Conservation (phyloP, 2,888 invertebrate genomes). For the Liodrosophila aerea region DNA sequence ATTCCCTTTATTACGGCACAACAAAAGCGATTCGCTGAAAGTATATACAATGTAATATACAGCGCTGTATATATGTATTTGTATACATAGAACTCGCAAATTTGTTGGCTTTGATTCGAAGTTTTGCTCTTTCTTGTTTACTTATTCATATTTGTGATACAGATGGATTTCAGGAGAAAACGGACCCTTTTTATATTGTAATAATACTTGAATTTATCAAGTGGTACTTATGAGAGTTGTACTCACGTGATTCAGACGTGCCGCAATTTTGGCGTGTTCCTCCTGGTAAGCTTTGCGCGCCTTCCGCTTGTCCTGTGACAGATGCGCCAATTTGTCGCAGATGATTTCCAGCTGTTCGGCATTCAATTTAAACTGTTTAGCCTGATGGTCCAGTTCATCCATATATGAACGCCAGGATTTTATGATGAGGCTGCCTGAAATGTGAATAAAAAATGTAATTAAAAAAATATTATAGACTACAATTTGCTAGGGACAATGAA, state of each 20-base stretch:
- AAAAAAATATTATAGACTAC: too few species aligned
- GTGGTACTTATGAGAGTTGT: not conserved
- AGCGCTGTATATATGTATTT: constrained; percentile 5
- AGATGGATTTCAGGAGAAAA: too few species aligned
- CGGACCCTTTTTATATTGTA: too few species aligned
- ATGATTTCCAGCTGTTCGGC: constrained; percentile 92
- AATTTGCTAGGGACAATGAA: too few species aligned
- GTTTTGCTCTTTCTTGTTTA: too few species aligned
- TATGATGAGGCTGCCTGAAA: constrained; percentile 86
- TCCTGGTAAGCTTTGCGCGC: constrained; percentile 94
- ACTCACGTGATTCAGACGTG: constrained; percentile 91
- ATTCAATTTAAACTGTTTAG: constrained; percentile 91
- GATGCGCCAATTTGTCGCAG: constrained; percentile 90
- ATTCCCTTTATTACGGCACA: constrained; percentile 32
- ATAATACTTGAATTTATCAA: too few species aligned
- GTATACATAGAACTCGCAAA: too few species aligned
- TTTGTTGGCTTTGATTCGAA: too few species aligned
- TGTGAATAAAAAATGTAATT: not conserved
- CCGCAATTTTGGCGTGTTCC: constrained; percentile 92
- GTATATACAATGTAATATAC: too few species aligned
- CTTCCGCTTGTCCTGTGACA: constrained; percentile 94
- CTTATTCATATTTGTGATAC: too few species aligned
- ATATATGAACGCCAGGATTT: constrained; percentile 92
- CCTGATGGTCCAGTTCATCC: constrained; percentile 93
- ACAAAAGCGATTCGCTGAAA: constrained; percentile 43